A percentile compares a stretch with the other conserved stretches of the same genome.
Evolutionary conservation across 2,113 vertebrate species (phyloP).

Genomic region (Colinus virginianus): DNA sequence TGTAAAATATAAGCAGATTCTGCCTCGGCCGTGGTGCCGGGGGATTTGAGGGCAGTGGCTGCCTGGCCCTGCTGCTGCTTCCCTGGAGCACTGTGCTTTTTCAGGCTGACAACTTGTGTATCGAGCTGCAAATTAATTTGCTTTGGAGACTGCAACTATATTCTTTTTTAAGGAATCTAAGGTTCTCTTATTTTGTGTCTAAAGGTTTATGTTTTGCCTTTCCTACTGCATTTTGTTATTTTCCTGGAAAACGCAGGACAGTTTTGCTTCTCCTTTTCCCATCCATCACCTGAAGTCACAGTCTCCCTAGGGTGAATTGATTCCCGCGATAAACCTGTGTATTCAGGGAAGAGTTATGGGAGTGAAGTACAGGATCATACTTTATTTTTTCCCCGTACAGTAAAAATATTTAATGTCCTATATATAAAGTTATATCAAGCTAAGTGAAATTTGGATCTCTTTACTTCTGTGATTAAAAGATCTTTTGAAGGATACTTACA

Average conservation of each 20-base stretch:
- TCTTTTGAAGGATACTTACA: background rate
- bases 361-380: background rate
- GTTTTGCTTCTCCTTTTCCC: slow-evolving; percentile 15
- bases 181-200: background rate
- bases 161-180: background rate
- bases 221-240: background rate
- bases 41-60: slow-evolving; percentile 13
- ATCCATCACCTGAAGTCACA: background rate
- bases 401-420: background rate
- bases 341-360: background rate
- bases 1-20: slow-evolving; percentile 62
- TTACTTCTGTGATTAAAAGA: background rate
- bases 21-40: background rate
- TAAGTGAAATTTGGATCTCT: background rate
- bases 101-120: background rate
- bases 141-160: background rate
- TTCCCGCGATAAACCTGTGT: background rate
- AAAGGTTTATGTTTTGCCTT: background rate
- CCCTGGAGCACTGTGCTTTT: background rate
- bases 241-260: background rate
- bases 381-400: background rate
- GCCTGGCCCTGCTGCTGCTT: background rate
- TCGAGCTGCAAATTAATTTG: background rate
- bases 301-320: background rate
- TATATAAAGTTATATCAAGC: background rate